These are phyloP conservation scores for Drosophila watanabei DNA, from an alignment of 1,140 invertebrate genomes.

Conservation along the genomic window DNA sequence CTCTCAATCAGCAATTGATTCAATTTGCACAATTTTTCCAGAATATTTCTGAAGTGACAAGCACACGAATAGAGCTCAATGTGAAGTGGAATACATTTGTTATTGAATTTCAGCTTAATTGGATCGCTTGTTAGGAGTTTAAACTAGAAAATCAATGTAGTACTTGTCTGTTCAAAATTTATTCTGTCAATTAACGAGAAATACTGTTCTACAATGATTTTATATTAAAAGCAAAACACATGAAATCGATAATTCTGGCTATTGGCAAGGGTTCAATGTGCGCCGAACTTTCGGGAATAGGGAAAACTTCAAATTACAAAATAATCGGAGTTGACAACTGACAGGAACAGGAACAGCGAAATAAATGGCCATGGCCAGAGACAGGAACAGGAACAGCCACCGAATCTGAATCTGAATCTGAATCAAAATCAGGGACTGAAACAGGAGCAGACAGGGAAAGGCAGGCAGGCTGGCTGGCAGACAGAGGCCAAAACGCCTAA, in stretches of 20 bases:
- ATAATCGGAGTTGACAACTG: conserved; percentile 52
- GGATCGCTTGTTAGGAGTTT: not conserved
- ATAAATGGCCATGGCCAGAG: conserved; percentile 41
- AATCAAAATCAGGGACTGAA: conserved; percentile 25
- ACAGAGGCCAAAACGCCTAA: conserved; percentile 31
- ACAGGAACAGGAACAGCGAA: conserved; percentile 32
- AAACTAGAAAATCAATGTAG: not conserved
- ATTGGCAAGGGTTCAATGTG: conserved; percentile 27
- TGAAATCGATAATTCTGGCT: conserved; percentile 15
- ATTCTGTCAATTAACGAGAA: conserved; percentile 15
- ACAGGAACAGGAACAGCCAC: conserved; percentile 1
- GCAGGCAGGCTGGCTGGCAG: conserved; percentile 10
- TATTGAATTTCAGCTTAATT: conserved; percentile 25
- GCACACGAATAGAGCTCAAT: conserved; percentile 1
- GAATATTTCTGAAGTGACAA: conserved; percentile 5
- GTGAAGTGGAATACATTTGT: conserved; percentile 10
- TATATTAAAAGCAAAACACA: not conserved
- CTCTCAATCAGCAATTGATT: not conserved
- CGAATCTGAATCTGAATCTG: conserved; percentile 21
- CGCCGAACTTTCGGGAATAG: not conserved
- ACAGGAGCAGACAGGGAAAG: conserved; percentile 16
- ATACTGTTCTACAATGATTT: not conserved
- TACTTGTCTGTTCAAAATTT: not conserved
- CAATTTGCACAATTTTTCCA: not conserved
- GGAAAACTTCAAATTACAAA: conserved; percentile 35